Conservation (phyloP, 1,140 invertebrate species). For the Helicorthomorpha holstii region DNA sequence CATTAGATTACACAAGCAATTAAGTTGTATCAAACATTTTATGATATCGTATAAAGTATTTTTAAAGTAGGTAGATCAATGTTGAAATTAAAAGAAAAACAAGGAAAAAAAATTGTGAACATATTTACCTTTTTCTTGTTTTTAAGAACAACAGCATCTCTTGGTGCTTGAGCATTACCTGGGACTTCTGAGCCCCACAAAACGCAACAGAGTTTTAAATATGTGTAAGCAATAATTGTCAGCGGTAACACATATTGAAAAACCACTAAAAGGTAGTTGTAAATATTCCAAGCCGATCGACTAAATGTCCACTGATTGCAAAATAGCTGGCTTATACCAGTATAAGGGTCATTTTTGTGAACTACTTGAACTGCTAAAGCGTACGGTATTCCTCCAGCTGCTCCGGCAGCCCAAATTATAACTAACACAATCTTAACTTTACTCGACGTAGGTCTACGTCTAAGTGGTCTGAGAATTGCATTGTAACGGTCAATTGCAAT, state of each 20-base stretch:
- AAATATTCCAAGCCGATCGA: neutral
- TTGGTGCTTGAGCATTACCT: neutral
- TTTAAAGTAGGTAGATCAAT: neutral
- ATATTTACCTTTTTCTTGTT: neutral
- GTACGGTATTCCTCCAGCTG: neutral
- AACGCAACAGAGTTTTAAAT: neutral
- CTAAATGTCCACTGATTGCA: neutral
- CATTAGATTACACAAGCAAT: too few species aligned
- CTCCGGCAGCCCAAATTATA: neutral
- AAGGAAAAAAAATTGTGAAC: neutral
- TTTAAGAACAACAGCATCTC: neutral
- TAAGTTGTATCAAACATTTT: too few species aligned
- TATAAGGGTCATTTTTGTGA: neutral
- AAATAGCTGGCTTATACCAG: neutral
- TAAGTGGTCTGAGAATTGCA: neutral
- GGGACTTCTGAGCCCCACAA: neutral
- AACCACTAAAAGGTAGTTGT: neutral
- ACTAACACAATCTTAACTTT: neutral
- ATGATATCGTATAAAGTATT: too few species aligned
- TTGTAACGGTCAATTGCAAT: conserved; percentile 56
- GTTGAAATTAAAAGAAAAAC: neutral
- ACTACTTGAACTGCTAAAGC: neutral
- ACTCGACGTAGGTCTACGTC: neutral
- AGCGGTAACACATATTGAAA: neutral
- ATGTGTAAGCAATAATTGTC: neutral